Evolutionary conservation across 2,888 invertebrate species (phyloP), one percentile per base, ranked within the genome.

Genomic region (Xestia sexstrigata): DNA sequence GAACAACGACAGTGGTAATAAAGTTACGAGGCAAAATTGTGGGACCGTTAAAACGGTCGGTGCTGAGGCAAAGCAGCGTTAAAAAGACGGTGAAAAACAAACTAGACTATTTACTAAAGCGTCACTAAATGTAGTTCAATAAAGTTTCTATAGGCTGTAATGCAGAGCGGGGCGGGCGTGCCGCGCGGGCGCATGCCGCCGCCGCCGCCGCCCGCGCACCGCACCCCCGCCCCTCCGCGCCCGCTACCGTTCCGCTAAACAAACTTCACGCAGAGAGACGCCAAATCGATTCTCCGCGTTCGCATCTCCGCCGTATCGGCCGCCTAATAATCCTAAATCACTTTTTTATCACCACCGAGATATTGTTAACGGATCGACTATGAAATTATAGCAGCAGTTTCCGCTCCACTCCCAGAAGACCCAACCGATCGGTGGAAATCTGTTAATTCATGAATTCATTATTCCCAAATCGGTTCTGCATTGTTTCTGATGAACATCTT

Each of bases 401-500:
- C 92, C 94, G 93, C 92, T 91, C 81, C 90, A 90, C 92, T 94
- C 93, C 91, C 93, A 93, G 90, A 92, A 88, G 91, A 92, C 90
- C 92, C 91, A 87, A 90, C 90, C 89, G 89, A 88, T 88, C 87
- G 89, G 88, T 89, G 88, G 88, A 93, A 94, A 94, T 94, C 91
- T 93, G 92, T 94, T 93, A 93, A 93, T 91, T 93, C 92, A 93
- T 91, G 95, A 94, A 93, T 92, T 93, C 89, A 93, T 94, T 94
- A 94, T 91, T 83, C 77, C 89, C 86, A 89, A 93, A 96, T 96
- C 90, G 85, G 96, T 95, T 95, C 94, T 94, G 94, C 95, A 93
- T 96, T 95, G 95, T 96, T 95, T 95, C 93, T 92, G 90, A 89
- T 89, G 93, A 93, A 96, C 96, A 96, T 96, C 96, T 96, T 96